Evolutionary conservation across 2,797 vertebrate species (phyloP), one percentile per base, ranked within the genome.

Genomic region (Amblyopsis hoosieri): DNA sequence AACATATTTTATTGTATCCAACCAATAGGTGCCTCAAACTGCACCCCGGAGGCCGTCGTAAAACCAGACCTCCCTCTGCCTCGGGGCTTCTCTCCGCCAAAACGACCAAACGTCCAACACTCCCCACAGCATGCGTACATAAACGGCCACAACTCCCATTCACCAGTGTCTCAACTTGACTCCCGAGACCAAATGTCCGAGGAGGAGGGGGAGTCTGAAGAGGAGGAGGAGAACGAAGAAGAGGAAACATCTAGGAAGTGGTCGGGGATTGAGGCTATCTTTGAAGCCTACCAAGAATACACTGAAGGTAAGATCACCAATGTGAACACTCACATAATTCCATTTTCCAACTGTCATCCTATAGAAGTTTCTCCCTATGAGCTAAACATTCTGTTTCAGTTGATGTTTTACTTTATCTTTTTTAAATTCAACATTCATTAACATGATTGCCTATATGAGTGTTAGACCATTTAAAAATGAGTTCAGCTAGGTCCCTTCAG

Each of bases 231-330:
- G 0, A 92, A 92, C 0, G 92, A 90, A 0, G 85, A 85, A 0
- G 93, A 93, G 3, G 88, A 85, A 61, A 80, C 91, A 53, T 89
- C 92, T 64, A 93, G 85, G 78, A 95, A 92, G 86, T 96, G 96
- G 96, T 93, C 92, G 71, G 96, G 96, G 60, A 96, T 97, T 7
- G 96, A 96, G 89, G 90, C 94, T 23, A 85, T 97, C 79, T 95
- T 96, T 67, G 94, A 95, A 82, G 94, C 95, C 72, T 96, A 95
- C 81, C 95, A 97, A 78, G 94, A 96, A 50, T 94, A 96, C 17
- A 87, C 93, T 76, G 95, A 96, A 75, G 95, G 95, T 97, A 75
- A 3, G 64, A 47, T 64, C 6, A 4, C n/a, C 31, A 42, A n/a
- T 17, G 1, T 19, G n/a, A 19, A 8, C 7, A 7, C 37, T 9